Base-by-base conservation (phyloP, 2,113 vertebrate genomes). In the Tachysurus vachellii region DNA sequence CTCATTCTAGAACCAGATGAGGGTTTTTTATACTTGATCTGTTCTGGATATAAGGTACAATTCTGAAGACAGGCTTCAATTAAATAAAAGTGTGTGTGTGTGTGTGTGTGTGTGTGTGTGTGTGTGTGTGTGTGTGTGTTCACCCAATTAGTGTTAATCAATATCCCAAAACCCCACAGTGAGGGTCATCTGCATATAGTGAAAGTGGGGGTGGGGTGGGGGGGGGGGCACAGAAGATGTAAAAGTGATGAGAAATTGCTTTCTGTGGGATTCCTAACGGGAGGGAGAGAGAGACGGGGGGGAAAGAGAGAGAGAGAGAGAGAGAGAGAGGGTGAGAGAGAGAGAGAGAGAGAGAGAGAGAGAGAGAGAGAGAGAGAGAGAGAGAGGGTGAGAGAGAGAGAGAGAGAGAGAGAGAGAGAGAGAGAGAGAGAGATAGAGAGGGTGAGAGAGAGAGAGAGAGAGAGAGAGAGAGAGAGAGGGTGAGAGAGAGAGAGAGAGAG, bases 181-280 rank as follows among this genome's bases (percentile, higher is more conserved):
- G 28, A 7, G 64, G n/a, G n/a, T 66, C 64, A 66, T 66, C 26
- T 66, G 4, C 64, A 66, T 66, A 28, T 21, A 2, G n/a, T n/a
- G n/a, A n/a, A n/a, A 36, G 16, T 1, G 14, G 19, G 68, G 8
- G 64, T 28, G n/a, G 28, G 66, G 31, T n/a, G 36, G 28, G 36
- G 66, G 7, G 66, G 36, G 21, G 17, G 50, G 28, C 19, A 17
- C 28, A 80, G 28, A 62, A 61, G 57, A 81, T 36, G 56, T 61
- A 42, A 61, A 61, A 61, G 80, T 81, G 80, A 81, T 81, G 80
- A 81, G 57, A 61, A 81, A 81, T 81, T 81, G 56, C 56, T 81
- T 62, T 81, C 80, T 31, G 31, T 23, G 80, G 80, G 80, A 62
- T 62, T 61, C 57, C 28, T 81, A 81, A 62, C 62, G 80, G 80